A percentile compares a stretch with the other conserved stretches of the same genome.
Conservation (phyloP, 2,797 vertebrate species). For the Okamejei kenojei region DNA sequence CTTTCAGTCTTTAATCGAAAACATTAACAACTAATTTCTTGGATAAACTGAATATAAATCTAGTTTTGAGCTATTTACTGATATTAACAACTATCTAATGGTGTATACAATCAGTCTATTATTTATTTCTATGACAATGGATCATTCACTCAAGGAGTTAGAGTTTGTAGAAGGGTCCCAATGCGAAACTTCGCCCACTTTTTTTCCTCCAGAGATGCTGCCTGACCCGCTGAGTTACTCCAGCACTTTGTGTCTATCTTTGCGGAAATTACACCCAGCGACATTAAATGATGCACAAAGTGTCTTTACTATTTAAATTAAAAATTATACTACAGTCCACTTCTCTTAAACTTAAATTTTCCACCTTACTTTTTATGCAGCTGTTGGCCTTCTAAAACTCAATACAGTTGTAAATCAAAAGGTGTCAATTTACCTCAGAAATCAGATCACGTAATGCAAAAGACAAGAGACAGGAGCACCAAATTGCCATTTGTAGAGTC, state of each 20-base stretch:
- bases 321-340: background rate
- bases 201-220: too few species aligned
- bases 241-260: background rate
- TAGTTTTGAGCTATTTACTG: background rate
- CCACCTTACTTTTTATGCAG: background rate
- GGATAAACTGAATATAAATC: background rate
- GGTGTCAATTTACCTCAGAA: background rate
- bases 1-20: too few species aligned
- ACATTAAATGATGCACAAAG: background rate
- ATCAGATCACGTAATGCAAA: background rate
- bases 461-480: background rate
- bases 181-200: too few species aligned
- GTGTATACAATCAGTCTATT: background rate
- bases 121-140: background rate
- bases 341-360: background rate
- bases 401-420: background rate
- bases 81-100: background rate
- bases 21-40: background rate
- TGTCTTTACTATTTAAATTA: background rate
- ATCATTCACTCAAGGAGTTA: background rate
- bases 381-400: background rate
- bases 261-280: background rate
- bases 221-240: too few species aligned
- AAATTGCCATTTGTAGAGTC: conserved; percentile 1
- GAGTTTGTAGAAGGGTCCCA: too few species aligned